Conservation (phyloP, 1,140 invertebrate genomes). For the Lepidostoma basale region DNA sequence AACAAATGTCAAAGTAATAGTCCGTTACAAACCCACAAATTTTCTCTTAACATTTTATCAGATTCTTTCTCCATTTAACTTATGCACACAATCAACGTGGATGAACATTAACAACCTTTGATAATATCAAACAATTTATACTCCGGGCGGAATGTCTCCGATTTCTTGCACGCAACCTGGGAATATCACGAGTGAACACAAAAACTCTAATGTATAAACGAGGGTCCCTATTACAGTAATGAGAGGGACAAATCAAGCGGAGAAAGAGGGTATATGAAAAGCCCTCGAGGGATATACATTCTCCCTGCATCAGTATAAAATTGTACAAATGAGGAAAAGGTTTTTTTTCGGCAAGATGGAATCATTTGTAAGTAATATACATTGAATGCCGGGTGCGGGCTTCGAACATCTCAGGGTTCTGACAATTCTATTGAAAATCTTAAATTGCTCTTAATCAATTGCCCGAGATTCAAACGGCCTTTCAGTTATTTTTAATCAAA, state of each 20-base stretch:
- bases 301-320: slow-evolving; percentile 13
- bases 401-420: background rate
- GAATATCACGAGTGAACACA: slow-evolving; percentile 11
- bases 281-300: background rate
- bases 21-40: background rate
- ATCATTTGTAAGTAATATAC: background rate
- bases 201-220: slow-evolving; percentile 21
- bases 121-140: slow-evolving; percentile 29
- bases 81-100: slow-evolving; percentile 14
- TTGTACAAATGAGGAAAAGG: slow-evolving; percentile 9
- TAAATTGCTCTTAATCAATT: background rate
- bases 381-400: background rate
- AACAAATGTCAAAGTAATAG: background rate
- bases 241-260: slow-evolving; percentile 31
- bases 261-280: background rate
- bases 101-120: slow-evolving; percentile 26
- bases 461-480: background rate
- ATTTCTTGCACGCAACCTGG: slow-evolving; percentile 22
- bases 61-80: slow-evolving; percentile 11
- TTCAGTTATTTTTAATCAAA: too few species aligned
- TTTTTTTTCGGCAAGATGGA: background rate
- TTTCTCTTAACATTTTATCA: background rate
- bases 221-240: slow-evolving; percentile 30
- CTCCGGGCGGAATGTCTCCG: slow-evolving; percentile 19
- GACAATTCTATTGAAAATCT: background rate